Conservation (phyloP, 1,140 invertebrate genomes). For the Drosophila ironensis region DNA sequence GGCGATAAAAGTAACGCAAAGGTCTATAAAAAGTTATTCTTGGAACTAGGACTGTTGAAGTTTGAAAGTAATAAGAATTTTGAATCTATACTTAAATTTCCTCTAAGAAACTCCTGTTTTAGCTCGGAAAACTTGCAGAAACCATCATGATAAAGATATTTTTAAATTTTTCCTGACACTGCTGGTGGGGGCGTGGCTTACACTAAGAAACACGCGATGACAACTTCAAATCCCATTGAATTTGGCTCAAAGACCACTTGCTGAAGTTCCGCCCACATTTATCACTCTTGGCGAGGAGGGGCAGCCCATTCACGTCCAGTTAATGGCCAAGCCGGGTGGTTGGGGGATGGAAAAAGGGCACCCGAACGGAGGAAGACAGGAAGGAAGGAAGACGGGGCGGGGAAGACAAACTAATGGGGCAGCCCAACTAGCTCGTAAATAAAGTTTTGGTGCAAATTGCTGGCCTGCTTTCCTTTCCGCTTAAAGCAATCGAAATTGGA, state of each 20-base stretch:
- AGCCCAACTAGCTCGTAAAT: constrained; percentile 52
- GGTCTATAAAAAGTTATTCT: background rate
- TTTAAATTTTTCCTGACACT: background rate
- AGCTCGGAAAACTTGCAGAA: background rate
- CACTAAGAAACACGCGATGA: constrained; percentile 5
- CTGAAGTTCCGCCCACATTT: constrained; percentile 33
- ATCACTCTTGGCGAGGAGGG: constrained; percentile 19
- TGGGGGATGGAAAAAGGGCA: no score
- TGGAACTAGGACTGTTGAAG: background rate
- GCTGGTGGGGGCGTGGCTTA: constrained; percentile 7
- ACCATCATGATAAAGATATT: constrained; percentile 39
- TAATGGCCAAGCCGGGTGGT: no score
- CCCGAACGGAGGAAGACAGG: background rate
- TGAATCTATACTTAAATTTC: no score
- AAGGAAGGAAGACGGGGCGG: constrained; percentile 31
- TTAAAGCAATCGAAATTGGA: constrained; percentile 38
- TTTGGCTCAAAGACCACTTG: constrained; percentile 46
- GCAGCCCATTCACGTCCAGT: constrained; percentile 47
- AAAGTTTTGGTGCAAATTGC: constrained; percentile 38
- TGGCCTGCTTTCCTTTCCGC: constrained; percentile 7
- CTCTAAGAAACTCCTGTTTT: no score
- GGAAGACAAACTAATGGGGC: constrained; percentile 46
- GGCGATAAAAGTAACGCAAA: constrained; percentile 27
- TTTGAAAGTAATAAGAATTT: no score
- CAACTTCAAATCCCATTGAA: constrained; percentile 44